Conservation (phyloP, 2,113 vertebrate genomes). For the Motacilla tschutschensis region DNA sequence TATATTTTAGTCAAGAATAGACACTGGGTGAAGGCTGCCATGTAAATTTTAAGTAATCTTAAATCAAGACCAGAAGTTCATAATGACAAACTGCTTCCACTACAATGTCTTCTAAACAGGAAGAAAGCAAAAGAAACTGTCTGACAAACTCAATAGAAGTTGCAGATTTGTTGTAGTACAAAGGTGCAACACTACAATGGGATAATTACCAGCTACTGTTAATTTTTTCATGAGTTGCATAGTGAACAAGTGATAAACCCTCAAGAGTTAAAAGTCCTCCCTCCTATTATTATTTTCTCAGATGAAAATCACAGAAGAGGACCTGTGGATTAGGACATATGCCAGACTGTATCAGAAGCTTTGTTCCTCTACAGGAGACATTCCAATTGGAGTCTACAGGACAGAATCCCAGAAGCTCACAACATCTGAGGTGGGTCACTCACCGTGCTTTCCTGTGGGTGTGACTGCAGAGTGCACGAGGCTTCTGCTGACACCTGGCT, state of each 20-base stretch:
- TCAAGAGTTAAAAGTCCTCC: background rate
- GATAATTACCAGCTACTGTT: background rate
- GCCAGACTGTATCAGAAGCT: constrained; percentile 94
- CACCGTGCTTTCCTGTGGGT: background rate
- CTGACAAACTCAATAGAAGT: background rate
- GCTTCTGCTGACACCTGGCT: background rate
- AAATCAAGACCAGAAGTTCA: background rate
- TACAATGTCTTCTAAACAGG: background rate
- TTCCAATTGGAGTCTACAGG: constrained; percentile 91
- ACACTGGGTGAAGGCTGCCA: background rate
- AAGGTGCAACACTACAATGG: background rate
- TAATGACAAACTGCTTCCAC: background rate
- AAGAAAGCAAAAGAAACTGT: background rate
- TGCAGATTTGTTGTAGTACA: background rate
- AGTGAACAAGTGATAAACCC: background rate
- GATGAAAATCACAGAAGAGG: constrained; percentile 92
- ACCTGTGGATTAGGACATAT: constrained; percentile 92
- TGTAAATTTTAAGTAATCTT: background rate
- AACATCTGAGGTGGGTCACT: constrained; percentile 81
- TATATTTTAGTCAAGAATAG: background rate
- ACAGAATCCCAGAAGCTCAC: constrained; percentile 89
- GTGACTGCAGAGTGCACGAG: background rate
- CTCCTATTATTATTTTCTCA: constrained; percentile 50
- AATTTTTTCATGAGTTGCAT: background rate
- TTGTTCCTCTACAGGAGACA: constrained; percentile 90